Percentiles rank a stretch among this genome's conserved stretches.
phyloP scores from a whole-genome alignment of 2,113 vertebrate species.

The Embiotoca jacksoni region DNA sequence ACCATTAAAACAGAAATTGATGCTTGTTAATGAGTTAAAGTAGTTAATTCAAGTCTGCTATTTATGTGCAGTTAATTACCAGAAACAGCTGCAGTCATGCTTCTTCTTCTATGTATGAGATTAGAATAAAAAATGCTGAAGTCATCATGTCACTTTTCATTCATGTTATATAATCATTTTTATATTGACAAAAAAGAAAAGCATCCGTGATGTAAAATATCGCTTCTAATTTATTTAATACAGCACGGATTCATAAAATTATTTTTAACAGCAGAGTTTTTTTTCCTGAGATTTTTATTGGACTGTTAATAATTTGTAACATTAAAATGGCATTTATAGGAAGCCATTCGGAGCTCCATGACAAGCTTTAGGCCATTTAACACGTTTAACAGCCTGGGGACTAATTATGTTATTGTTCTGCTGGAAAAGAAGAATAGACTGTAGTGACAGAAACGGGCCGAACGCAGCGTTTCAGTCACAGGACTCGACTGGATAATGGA shows the following conservation, averaged over 20 bases:
- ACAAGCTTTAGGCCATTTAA: constrained; percentile 60
- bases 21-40: constrained; percentile 15
- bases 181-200: constrained; percentile 3
- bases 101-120: background rate
- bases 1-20: constrained; percentile 27
- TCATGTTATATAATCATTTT: constrained; percentile 32
- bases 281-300: constrained; percentile 54
- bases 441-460: background rate
- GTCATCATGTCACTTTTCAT: constrained; percentile 21
- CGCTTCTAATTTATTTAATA: constrained; percentile 39
- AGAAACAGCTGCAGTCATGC: constrained; percentile 17
- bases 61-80: constrained; percentile 23
- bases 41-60: constrained; percentile 10
- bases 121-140: constrained; percentile 14
- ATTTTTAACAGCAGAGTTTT: constrained; percentile 39
- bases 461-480: background rate
- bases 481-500: background rate
- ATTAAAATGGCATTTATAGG: constrained; percentile 57
- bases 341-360: constrained; percentile 42
- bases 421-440: constrained; percentile 7
- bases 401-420: constrained; percentile 25
- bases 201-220: constrained; percentile 17
- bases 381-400: constrained; percentile 36
- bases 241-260: constrained; percentile 48
- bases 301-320: constrained; percentile 59